These are phyloP conservation scores for Lagocephalus sceleratus DNA, from an alignment of 2,797 vertebrate genomes.

Conservation along the genomic window DNA sequence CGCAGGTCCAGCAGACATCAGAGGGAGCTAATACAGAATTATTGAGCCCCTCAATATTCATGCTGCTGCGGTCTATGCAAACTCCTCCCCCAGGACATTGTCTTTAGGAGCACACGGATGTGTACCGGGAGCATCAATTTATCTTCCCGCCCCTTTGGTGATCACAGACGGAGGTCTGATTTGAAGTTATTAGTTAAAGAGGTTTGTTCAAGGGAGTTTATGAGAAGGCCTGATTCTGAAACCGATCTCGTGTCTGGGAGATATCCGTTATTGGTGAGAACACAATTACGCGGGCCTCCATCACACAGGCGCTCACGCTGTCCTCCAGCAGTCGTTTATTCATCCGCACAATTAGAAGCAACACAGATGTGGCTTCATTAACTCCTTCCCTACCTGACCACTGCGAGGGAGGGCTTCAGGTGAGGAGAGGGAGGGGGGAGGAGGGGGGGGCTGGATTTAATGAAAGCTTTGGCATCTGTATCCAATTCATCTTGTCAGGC, in stretches of 20 bases:
- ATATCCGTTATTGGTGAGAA: slow-evolving; percentile 37
- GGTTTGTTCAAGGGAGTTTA: background rate
- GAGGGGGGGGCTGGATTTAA: slow-evolving; percentile 57
- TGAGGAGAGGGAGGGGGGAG: slow-evolving; percentile 31
- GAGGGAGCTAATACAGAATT: too few relatives aligned
- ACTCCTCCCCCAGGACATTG: too few relatives aligned
- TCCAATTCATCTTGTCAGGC: slow-evolving; percentile 72
- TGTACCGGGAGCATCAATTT: too few relatives aligned
- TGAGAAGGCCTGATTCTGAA: too few relatives aligned
- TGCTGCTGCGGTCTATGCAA: too few relatives aligned
- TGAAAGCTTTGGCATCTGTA: slow-evolving; percentile 72
- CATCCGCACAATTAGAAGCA: slow-evolving; percentile 59
- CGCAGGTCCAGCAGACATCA: too few relatives aligned
- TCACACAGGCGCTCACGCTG: slow-evolving; percentile 36
- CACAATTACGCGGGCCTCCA: slow-evolving; percentile 31
- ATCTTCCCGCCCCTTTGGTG: too few relatives aligned
- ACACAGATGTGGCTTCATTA: slow-evolving; percentile 48
- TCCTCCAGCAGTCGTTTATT: slow-evolving; percentile 63
- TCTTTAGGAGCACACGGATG: too few relatives aligned
- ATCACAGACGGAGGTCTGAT: background rate
- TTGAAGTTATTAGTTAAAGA: background rate
- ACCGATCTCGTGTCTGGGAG: slow-evolving; percentile 12
- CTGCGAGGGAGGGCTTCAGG: slow-evolving; percentile 57
- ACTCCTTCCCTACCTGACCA: slow-evolving; percentile 62
- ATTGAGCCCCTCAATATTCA: too few relatives aligned